Evolutionary conservation across 2,888 invertebrate genomes (phyloP).

Genomic region (Nemapogon koenigi): DNA sequence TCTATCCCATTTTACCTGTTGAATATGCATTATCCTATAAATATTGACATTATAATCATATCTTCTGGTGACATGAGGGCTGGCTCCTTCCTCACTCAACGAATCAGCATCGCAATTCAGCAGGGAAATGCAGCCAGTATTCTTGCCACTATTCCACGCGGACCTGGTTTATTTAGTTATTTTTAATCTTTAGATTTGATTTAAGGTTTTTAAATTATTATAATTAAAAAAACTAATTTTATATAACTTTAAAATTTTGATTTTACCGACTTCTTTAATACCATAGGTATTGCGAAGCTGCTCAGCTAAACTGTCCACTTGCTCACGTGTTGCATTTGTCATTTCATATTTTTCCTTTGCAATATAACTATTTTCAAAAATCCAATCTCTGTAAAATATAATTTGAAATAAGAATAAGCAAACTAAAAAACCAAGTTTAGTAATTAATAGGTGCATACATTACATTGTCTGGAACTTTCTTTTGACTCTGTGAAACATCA

Average conservation of each 20-base stretch:
- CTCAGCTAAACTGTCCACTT: slow-evolving; percentile 72
- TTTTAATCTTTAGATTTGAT: no score
- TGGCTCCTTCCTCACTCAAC: no score
- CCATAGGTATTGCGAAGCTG: slow-evolving; percentile 62
- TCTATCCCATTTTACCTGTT: slow-evolving; percentile 73
- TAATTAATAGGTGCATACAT: slow-evolving; percentile 30
- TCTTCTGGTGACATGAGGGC: no score
- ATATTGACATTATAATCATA: no score
- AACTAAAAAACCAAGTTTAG: slow-evolving; percentile 2
- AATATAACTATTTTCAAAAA: slow-evolving; percentile 70
- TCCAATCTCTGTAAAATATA: slow-evolving; percentile 71
- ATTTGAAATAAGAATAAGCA: slow-evolving; percentile 3
- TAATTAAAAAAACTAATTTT: no score
- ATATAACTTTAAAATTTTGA: slow-evolving; percentile 5
- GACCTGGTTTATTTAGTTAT: no score
- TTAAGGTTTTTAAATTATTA: no score
- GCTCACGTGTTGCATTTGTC: slow-evolving; percentile 72
- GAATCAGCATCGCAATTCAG: no score
- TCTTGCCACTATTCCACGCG: no score
- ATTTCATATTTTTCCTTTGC: slow-evolving; percentile 73
- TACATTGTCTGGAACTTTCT: slow-evolving; percentile 36
- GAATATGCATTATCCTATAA: neutral
- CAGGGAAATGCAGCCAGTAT: no score
- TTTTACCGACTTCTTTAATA: slow-evolving; percentile 61
- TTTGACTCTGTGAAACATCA: slow-evolving; percentile 35